Percentiles rank a stretch among this genome's conserved stretches.
Evolutionary conservation across 1,140 invertebrate species (phyloP).

Genomic region (Saxidomus purpurata): DNA sequence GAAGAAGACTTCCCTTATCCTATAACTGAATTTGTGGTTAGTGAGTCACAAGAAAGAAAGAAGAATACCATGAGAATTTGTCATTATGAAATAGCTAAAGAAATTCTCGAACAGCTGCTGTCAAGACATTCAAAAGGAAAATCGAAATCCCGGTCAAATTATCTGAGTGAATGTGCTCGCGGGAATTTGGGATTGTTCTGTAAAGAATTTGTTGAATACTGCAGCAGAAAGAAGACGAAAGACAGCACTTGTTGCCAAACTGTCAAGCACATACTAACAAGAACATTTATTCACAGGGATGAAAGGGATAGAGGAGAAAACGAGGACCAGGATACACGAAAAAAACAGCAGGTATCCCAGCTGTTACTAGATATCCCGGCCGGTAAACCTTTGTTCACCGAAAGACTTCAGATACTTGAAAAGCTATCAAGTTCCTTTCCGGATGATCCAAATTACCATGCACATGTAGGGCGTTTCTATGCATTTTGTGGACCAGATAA

Average conservation of each 20-base stretch:
- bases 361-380: constrained; percentile 66
- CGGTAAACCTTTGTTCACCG: constrained; percentile 59
- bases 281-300: constrained; percentile 71
- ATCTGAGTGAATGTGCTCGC: constrained; percentile 49
- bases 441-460: constrained; percentile 69
- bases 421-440: constrained; percentile 68
- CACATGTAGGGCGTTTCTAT: constrained; percentile 71
- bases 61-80: constrained; percentile 68
- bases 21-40: constrained; percentile 64
- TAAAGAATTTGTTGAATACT: constrained; percentile 69
- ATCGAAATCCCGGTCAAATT: not conserved
- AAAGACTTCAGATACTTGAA: constrained; percentile 66
- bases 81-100: constrained; percentile 68
- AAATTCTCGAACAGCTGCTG: constrained; percentile 74
- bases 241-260: constrained; percentile 41
- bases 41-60: constrained; percentile 39
- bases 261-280: constrained; percentile 65
- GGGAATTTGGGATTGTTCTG: constrained; percentile 58
- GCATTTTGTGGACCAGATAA: constrained; percentile 70
- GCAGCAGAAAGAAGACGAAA: constrained; percentile 60
- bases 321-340: constrained; percentile 35
- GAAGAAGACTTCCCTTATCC: constrained; percentile 68
- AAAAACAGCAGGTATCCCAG: constrained; percentile 62
- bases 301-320: constrained; percentile 60
- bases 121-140: not conserved